Conservation (phyloP, 2,888 invertebrate genomes). For the Pseudococcus longispinus region DNA sequence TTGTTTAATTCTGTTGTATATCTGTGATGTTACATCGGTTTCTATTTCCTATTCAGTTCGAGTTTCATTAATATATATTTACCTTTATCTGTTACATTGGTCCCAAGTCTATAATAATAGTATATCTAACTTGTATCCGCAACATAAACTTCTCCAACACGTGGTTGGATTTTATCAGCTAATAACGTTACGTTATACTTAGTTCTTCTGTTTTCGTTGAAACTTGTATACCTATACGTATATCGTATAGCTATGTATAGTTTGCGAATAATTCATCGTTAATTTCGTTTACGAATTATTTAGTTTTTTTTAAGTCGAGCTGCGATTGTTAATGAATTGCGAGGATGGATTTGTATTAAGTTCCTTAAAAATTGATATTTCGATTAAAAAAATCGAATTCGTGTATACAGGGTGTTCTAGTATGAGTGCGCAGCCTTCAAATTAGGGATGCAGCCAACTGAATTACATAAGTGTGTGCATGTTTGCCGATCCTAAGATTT, state of each 20-base stretch:
- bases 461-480: no score
- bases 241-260: neutral
- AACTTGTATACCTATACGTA: neutral
- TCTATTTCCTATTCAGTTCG: slow-evolving; percentile 32
- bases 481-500: no score
- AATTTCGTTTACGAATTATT: neutral
- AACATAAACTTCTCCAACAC: slow-evolving; percentile 34
- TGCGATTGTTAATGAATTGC: neutral
- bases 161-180: slow-evolving; percentile 39
- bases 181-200: slow-evolving; percentile 15
- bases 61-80: slow-evolving; percentile 38
- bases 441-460: no score
- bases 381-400: no score
- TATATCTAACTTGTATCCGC: slow-evolving; percentile 43
- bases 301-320: neutral
- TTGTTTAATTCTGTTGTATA: slow-evolving; percentile 28
- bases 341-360: no score
- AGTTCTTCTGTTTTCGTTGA: neutral
- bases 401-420: no score
- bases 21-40: slow-evolving; percentile 27
- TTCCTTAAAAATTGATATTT: no score
- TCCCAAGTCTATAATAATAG: slow-evolving; percentile 46
- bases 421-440: no score
- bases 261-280: neutral
- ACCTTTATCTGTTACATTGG: slow-evolving; percentile 36